These are phyloP conservation scores for Alethe castanea DNA, from an alignment of 2,113 vertebrate species.

Conservation along the genomic window DNA sequence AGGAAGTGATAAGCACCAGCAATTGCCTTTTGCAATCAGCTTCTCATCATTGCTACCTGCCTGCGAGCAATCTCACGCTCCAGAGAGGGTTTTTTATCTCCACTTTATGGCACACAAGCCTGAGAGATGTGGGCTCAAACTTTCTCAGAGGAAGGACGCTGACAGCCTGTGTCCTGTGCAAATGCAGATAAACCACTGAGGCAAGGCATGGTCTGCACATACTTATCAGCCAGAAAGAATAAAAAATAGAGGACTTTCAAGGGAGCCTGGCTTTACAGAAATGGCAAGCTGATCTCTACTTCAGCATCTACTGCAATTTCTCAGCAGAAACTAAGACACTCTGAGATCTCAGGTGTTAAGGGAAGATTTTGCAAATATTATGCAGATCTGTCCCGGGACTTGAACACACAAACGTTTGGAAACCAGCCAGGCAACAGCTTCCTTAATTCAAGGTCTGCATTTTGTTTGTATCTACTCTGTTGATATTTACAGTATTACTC, in stretches of 20 bases:
- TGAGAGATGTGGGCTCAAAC: background rate
- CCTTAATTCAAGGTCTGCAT: background rate
- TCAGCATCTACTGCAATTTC: background rate
- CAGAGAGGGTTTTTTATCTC: background rate
- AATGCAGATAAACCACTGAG: background rate
- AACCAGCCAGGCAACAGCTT: background rate
- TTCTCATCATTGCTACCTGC: background rate
- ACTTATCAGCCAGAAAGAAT: background rate
- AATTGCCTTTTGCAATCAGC: conserved; percentile 1
- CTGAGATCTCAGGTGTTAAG: background rate
- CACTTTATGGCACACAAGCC: background rate
- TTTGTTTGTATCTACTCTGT: background rate
- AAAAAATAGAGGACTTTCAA: background rate
- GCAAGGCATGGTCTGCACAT: background rate
- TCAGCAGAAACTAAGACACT: background rate
- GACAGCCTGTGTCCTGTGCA: background rate
- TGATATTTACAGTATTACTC: background rate
- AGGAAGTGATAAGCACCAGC: background rate
- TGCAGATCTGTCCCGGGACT: background rate
- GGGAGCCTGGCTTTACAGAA: background rate
- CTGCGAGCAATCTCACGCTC: background rate
- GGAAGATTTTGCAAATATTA: background rate
- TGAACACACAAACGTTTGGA: background rate
- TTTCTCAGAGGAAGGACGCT: background rate
- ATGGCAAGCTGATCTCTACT: background rate